Base-by-base conservation (phyloP, 1,140 invertebrate species). In the Aphaenogaster floridana region DNA sequence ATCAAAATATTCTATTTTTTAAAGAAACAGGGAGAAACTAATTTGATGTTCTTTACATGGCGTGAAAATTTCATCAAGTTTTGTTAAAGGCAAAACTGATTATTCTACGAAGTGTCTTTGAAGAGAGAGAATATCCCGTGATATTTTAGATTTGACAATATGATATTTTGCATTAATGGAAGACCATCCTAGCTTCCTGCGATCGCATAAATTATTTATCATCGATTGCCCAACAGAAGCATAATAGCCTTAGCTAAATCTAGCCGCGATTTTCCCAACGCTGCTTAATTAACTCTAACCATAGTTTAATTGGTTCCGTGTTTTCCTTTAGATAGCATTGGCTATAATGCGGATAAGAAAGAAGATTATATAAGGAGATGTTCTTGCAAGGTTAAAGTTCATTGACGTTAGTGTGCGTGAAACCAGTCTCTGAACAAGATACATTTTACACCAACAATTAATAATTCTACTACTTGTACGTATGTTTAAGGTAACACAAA, bases 201-300 rank as follows among this genome's bases (percentile, higher is more conserved):
- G 78, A 80, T 68, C 34, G n/a, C 34, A 80, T 11, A 21, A 80
- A 80, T 36, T 64, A 63, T 78, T 80, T 79, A 79, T 80, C 36
- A 68, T 80, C 21, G 39, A 63, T 48, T 63, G 59, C 59, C 21
- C 1, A 80, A 52, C 61, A 79, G 48, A 6, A 66, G 36, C 34
- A 66, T 79, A 66, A 66, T 50, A 68, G n/a, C n/a, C 34, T n/a
- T 3, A n/a, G 34, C 8, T 69, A 17, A 80, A 68, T 54, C 64
- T 57, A 54, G 48, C n/a, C 13, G n/a, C 36, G 36, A 34, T 80
- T 80, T 80, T 52, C 48, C 6, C n/a, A 54, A 28, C 50, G n/a
- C 42, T 80, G 36, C n/a, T 80, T 80, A 81, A 81, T 69, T 81
- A 81, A 81, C 36, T 50, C 36, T 57, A 81, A 71, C 78, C 39